A percentile compares a stretch with the other conserved stretches of the same genome.
These are phyloP conservation scores for Mya arenaria DNA, from an alignment of 1,140 invertebrate genomes.

Conservation along the genomic window DNA sequence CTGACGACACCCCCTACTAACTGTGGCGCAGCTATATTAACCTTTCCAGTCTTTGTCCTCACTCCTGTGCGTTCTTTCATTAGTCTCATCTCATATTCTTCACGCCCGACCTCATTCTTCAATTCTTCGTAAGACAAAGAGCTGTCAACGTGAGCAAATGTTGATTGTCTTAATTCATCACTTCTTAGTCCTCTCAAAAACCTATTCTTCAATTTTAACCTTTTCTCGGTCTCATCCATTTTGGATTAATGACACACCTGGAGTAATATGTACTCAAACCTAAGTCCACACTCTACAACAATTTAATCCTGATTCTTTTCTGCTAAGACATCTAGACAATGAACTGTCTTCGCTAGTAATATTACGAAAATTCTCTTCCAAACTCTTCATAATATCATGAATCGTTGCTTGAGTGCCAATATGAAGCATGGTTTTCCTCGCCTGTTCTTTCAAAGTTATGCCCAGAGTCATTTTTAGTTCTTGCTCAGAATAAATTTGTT, in stretches of 20 bases:
- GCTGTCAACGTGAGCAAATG: neutral
- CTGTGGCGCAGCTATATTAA: no score
- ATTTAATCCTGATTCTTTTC: neutral
- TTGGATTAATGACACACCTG: neutral
- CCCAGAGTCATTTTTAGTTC: neutral
- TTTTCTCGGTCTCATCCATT: neutral
- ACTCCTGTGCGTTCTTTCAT: neutral
- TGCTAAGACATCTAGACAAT: neutral
- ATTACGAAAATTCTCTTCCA: conserved; percentile 6
- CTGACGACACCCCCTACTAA: no score
- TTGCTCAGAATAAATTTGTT: neutral
- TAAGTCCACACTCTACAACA: neutral
- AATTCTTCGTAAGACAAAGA: neutral
- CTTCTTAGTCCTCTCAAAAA: neutral
- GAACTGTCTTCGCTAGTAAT: neutral
- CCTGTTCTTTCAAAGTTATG: neutral
- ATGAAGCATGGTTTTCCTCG: neutral
- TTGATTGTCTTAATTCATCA: neutral
- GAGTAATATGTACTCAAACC: neutral
- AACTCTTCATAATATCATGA: neutral
- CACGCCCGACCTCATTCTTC: neutral
- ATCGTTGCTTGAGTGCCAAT: neutral
- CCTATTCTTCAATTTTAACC: neutral
- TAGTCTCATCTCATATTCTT: neutral
- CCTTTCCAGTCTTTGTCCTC: neutral